Conservation (phyloP, 1,140 invertebrate species). For the Microvelia longipes region DNA sequence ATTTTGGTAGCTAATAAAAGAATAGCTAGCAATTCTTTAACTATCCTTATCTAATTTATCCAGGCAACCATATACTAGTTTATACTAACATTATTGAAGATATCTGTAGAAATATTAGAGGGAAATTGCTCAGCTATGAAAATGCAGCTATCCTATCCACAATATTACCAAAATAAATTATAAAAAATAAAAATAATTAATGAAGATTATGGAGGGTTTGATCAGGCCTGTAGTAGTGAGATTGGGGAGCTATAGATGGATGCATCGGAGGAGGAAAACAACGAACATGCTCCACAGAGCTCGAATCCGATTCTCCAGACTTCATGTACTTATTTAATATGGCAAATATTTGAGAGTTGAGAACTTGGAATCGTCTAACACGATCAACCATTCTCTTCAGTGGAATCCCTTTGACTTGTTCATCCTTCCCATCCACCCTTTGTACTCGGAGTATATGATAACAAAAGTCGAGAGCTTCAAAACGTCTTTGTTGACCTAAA, state of each 20-base stretch:
- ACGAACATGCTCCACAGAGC: conserved; percentile 87
- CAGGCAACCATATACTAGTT: too few relatives aligned
- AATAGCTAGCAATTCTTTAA: too few relatives aligned
- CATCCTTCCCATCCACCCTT: conserved; percentile 90
- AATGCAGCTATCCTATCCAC: too few relatives aligned
- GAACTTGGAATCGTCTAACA: conserved; percentile 90
- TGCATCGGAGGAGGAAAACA: conserved; percentile 91
- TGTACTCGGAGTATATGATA: conserved; percentile 96
- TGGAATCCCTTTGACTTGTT: conserved; percentile 89
- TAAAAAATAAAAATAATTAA: too few relatives aligned
- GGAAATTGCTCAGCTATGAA: too few relatives aligned
- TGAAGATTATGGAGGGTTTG: conserved; percentile 10
- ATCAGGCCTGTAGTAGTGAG: conserved; percentile 23
- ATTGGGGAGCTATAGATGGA: conserved; percentile 44
- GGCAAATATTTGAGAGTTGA: conserved; percentile 97
- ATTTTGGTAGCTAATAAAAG: too few relatives aligned
- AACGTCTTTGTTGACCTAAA: conserved; percentile 85
- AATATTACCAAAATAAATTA: too few relatives aligned
- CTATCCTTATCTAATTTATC: too few relatives aligned
- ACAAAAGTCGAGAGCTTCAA: conserved; percentile 97
- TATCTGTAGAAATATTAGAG: too few relatives aligned
- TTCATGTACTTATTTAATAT: conserved; percentile 92
- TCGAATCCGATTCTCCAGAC: conserved; percentile 57
- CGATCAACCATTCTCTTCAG: conserved; percentile 94
- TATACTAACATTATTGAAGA: too few relatives aligned